Evolutionary conservation across 2,113 vertebrate species (phyloP).

Genomic region (Chloropsis hardwickii): DNA sequence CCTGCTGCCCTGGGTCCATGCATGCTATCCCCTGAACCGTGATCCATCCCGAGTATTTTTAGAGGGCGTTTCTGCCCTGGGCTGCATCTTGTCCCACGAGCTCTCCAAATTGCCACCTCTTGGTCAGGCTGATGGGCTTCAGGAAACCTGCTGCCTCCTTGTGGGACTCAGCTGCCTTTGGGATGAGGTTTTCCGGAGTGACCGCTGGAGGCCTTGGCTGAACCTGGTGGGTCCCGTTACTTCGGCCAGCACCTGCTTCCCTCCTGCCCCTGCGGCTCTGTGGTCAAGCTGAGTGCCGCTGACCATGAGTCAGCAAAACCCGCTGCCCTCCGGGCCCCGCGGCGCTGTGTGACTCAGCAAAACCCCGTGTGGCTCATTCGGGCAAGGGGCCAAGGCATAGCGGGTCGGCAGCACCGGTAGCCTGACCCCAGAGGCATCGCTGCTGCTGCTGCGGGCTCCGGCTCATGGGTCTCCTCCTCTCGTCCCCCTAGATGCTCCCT

Average conservation of each 20-base stretch:
- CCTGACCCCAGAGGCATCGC: background rate
- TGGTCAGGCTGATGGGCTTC: accelerated
- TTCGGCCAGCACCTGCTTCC: background rate
- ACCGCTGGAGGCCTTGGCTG: background rate
- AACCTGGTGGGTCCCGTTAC: background rate
- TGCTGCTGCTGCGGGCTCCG: background rate
- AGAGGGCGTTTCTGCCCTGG: background rate
- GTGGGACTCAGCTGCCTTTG: accelerated
- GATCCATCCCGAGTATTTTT: accelerated
- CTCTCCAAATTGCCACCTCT: background rate
- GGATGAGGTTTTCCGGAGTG: accelerated
- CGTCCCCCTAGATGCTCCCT: accelerated
- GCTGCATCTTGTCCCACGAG: accelerated
- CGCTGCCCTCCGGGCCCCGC: accelerated
- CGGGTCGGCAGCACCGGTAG: background rate
- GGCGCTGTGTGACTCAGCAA: background rate
- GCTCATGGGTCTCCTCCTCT: accelerated
- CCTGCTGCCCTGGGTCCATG: background rate
- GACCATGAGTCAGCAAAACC: slow-evolving; percentile 41
- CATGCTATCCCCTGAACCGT: accelerated
- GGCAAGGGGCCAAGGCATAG: background rate
- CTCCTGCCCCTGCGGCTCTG: background rate
- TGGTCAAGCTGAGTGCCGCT: background rate
- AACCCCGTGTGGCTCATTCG: accelerated
- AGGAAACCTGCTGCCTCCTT: accelerated